These are phyloP conservation scores for Lysandra bellargus DNA, from an alignment of 2,888 invertebrate species.

Conservation along the genomic window DNA sequence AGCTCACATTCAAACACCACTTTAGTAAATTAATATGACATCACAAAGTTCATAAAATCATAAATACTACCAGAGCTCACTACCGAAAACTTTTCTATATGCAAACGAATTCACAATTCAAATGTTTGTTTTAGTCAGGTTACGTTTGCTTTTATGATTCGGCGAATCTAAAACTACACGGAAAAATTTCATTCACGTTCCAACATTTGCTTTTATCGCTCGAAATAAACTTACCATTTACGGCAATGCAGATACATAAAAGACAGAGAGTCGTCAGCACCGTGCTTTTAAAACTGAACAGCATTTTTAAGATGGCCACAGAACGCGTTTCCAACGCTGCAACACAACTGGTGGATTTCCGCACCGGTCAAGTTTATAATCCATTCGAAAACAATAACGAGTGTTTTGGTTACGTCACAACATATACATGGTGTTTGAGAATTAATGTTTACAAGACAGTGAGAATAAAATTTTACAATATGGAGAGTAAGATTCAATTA, in stretches of 20 bases:
- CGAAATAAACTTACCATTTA: constrained; percentile 52
- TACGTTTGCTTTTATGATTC: constrained; percentile 21
- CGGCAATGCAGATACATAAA: constrained; percentile 56
- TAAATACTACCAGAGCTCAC: neutral
- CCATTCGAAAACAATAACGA: constrained; percentile 46
- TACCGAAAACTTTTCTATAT: neutral
- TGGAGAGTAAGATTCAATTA: neutral
- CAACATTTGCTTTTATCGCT: constrained; percentile 3
- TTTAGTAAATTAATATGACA: constrained; percentile 5
- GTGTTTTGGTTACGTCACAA: constrained; percentile 49
- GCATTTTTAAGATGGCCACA: constrained; percentile 37
- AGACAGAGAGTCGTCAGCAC: constrained; percentile 51
- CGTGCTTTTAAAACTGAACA: constrained; percentile 47
- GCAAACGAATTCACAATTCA: neutral
- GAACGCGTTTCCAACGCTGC: constrained; percentile 32
- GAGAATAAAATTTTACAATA: neutral
- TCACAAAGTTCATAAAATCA: neutral
- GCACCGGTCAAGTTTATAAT: constrained; percentile 49
- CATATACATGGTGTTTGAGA: constrained; percentile 42
- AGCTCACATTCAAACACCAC: constrained; percentile 3
- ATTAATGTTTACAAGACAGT: neutral
- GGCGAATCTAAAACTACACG: constrained; percentile 4
- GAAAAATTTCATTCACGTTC: neutral
- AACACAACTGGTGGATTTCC: constrained; percentile 37
- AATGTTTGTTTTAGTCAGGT: constrained; percentile 4